Evolutionary conservation across 2,113 vertebrate genomes (phyloP), one percentile per base, ranked within the genome.

Genomic region (Cynopterus brachyotis): DNA sequence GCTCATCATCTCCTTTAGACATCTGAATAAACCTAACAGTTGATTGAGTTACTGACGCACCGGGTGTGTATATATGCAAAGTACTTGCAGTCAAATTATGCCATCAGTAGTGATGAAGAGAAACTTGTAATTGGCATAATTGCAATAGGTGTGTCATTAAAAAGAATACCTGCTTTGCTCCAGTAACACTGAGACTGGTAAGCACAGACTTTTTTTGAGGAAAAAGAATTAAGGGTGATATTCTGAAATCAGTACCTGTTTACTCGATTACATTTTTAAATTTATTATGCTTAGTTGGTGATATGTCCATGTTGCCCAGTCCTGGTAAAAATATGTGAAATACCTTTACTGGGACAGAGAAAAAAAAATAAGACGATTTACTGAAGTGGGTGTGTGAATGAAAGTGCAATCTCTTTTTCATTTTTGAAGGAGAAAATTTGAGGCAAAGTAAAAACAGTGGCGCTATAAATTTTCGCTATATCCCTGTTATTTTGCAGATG

Each of bases 71-170:
- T 10, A 47, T 69, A 28, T 40, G 59, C 66, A 35, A 32, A 13
- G 57, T 22, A 32, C 28, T 20, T 4, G 3, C 15, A 22, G 42
- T 67, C 42, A 40, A 97, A 89, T 69, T 92, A 69, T 42, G 45
- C 96, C 97, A 92, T 50, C 67, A 30, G 88, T 53, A 89, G 92
- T 57, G 97, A 87, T 94, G 85, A 97, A 97, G 84, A 93, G 94
- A 69, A 96, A 78, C 73, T 62, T 1, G 0, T 93, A 96, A 96
- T 67, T 90, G 85, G 88, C 67, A 7, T 42, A 3, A 13, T 96
- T 95, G 15, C 32, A 66, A 75, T 75, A 87, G 88, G 88, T 85
- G 97, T 93, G 78, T 87, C 93, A 97, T 97, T 96, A 97, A 96
- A 92, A 95, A 73, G 47, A 50, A 50, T 30, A 13, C 1, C 30